Conservation (phyloP, 64 coral and sea anemone species). For the Montipora cactus region DNA sequence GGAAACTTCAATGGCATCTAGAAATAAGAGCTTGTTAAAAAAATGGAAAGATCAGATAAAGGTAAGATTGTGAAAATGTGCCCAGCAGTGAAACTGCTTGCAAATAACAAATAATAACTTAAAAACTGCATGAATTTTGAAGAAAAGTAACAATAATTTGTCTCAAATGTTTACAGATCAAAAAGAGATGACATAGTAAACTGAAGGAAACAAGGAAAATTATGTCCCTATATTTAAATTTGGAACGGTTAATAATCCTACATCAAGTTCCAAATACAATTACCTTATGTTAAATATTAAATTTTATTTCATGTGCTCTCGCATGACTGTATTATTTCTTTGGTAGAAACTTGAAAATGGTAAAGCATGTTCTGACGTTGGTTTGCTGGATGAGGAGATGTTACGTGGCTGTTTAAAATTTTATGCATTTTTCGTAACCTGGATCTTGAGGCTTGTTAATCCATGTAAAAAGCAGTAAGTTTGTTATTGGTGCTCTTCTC, state of each 20-base stretch:
- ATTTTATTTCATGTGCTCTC: not conserved
- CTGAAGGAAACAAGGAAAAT: no score
- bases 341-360: conserved; percentile 90
- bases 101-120: no score
- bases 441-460: conserved; percentile 84
- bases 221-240: no score
- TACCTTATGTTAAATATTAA: no score
- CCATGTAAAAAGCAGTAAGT: conserved; percentile 72
- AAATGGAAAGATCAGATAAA: conserved; percentile 98
- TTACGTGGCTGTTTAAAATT: conserved; percentile 90
- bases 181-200: no score
- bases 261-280: no score
- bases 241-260: no score
- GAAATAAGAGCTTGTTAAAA: conserved; percentile 87
- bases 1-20: conserved; percentile 85
- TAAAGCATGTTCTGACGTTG: conserved; percentile 91
- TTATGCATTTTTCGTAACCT: conserved; percentile 74
- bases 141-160: no score
- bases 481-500: no score
- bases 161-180: no score
- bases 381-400: conserved; percentile 82
- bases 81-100: no score
- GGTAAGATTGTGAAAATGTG: conserved; percentile 28
- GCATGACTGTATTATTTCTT: not conserved
- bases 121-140: no score